These are phyloP conservation scores for Elachura formosa DNA, from an alignment of 2,113 vertebrate species.

Conservation along the genomic window DNA sequence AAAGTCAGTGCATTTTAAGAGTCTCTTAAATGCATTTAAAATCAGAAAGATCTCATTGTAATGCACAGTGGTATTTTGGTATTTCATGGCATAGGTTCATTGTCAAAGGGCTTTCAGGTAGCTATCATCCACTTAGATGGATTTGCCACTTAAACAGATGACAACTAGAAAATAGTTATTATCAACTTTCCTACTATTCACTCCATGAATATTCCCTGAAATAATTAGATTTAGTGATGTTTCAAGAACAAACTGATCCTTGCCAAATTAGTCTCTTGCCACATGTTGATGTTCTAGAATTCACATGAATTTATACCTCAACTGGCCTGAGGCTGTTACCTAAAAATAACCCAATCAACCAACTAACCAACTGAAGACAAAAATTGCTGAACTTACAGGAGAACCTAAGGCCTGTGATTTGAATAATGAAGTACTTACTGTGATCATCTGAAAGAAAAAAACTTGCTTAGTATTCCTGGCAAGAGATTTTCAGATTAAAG, in stretches of 20 bases:
- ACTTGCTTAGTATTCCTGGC: not conserved
- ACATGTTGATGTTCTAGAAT: constrained; percentile 19
- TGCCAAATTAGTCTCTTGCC: constrained; percentile 5
- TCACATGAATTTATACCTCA: constrained; percentile 48
- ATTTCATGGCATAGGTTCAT: not conserved
- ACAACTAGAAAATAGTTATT: constrained; percentile 47
- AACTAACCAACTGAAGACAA: not conserved
- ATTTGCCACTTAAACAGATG: constrained; percentile 37
- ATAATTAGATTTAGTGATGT: constrained; percentile 56
- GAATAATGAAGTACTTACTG: not conserved
- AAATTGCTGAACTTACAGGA: not conserved
- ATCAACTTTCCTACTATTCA: constrained; percentile 18
- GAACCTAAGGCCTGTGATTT: not conserved
- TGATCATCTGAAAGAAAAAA: not conserved
- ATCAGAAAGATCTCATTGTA: not conserved
- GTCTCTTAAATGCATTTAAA: not conserved
- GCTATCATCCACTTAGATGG: not conserved
- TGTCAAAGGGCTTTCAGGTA: not conserved
- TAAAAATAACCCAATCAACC: not conserved
- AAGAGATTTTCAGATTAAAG: not conserved
- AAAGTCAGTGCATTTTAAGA: not conserved
- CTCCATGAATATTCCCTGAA: constrained; percentile 58
- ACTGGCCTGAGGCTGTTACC: constrained; percentile 22
- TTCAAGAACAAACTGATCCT: constrained; percentile 59
- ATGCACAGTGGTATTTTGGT: not conserved